Percentiles rank a stretch among this genome's conserved stretches.
Evolutionary conservation across 2,113 vertebrate species (phyloP).

Genomic region (Puntigrus tetrazona): DNA sequence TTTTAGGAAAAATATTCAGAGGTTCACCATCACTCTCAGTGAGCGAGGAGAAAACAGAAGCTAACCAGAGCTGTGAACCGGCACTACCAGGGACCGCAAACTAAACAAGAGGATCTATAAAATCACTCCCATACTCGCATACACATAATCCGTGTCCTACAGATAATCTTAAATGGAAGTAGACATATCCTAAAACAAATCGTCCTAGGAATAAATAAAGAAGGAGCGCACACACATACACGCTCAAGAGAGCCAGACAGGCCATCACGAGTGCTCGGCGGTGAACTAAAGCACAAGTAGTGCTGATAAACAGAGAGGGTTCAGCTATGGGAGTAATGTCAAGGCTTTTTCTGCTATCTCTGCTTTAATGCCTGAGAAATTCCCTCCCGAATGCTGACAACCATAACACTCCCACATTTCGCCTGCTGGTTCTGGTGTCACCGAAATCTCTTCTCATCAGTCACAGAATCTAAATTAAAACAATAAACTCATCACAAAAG

Average conservation of each 20-base stretch:
- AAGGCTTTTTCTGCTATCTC: conserved; percentile 35
- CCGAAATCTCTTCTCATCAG: background rate
- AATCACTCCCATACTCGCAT: conserved; percentile 41
- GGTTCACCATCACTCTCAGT: background rate
- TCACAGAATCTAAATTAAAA: conserved; percentile 32
- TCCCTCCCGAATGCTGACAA: background rate
- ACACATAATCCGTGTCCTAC: background rate
- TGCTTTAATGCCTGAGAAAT: conserved; percentile 20
- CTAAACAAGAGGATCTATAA: background rate
- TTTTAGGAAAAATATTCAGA: background rate
- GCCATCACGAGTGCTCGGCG: background rate
- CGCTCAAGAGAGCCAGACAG: background rate
- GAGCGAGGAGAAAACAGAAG: background rate
- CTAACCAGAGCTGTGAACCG: background rate
- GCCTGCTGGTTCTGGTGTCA: background rate
- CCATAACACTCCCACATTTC: background rate
- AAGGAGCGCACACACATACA: background rate
- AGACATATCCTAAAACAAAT: conserved; percentile 5
- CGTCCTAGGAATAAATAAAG: background rate
- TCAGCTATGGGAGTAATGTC: conserved; percentile 46
- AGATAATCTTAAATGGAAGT: background rate
- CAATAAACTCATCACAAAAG: conserved; percentile 29
- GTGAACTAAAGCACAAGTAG: conserved; percentile 5
- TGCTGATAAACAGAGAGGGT: conserved; percentile 16
- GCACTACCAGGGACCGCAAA: conserved; percentile 22